Evolutionary conservation across 2,113 vertebrate species (phyloP), one percentile per base, ranked within the genome.

Genomic region (Mus spicilegus): DNA sequence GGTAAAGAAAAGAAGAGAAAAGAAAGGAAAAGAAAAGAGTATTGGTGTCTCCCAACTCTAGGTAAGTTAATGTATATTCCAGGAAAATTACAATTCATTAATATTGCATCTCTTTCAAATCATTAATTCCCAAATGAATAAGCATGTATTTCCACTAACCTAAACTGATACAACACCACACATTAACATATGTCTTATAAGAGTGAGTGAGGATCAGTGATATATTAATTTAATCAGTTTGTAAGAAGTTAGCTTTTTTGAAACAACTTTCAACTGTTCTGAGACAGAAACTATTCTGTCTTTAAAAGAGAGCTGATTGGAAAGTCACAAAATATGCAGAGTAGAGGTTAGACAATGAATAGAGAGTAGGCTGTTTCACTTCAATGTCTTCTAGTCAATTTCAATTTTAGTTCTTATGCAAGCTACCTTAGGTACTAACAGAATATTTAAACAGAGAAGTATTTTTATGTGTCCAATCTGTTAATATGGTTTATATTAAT

Each of bases 321-420:
- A 93, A 97, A 94, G 28, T 73, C 85, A 70, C 42, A 89, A 87
- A 81, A 84, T 76, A 94, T 42, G 11, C 70, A 95, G 22, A 89
- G 30, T 24, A 63, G 56, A 87, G 17, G 87, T 84, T 73, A 95
- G 87, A 95, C 65, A 91, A 70, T 94, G 91, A 95, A 87, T 91
- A 81, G 20, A 78, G 54, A 94, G 9, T 33, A 87, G 63, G 58
- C 14, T 61, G 70, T 20, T 85, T 93, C 78, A 56, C 5, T 87
- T 90, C 58, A 61, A 93, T 97, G 96, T 94, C 72, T 96, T 94
- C 58, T 49, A 87, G 89, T 96, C 80, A 69, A 51, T 97, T 97
- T 93, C 33, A 91, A 73, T 92, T 95, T 93, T 61, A 81, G 24
- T 90, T 89, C 80, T 88, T 33, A 72, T 17, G 36, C 36, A 89